Evolutionary conservation across 2,797 vertebrate species (phyloP).

Genomic region (Potorous gilbertii): DNA sequence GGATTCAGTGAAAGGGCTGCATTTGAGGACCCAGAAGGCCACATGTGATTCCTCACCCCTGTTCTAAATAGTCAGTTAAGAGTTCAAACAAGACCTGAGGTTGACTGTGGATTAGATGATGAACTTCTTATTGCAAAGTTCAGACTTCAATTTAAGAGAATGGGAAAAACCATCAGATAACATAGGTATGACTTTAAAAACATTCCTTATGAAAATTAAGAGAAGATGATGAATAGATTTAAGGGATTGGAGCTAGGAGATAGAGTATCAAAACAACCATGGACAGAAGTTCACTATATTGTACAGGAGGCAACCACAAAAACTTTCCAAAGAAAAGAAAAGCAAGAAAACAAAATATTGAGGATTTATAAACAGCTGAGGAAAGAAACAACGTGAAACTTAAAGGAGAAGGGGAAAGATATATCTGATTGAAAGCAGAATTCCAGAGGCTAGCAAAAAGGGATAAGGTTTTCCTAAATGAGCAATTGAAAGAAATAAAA

Average conservation of each 20-base stretch:
- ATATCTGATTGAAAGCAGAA: neutral
- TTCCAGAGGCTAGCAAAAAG: neutral
- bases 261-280: neutral
- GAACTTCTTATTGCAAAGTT: neutral
- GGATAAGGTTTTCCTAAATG: neutral
- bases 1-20: no score
- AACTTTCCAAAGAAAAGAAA: neutral
- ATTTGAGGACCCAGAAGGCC: no score
- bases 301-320: neutral
- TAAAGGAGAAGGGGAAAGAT: neutral
- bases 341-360: neutral
- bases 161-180: neutral
- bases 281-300: no score
- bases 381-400: neutral
- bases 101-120: neutral
- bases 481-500: neutral
- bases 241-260: neutral
- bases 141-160: neutral
- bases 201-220: neutral
- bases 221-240: neutral
- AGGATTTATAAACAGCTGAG: neutral
- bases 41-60: no score
- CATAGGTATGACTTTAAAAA: neutral
- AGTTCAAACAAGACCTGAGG: neutral
- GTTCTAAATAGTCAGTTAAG: neutral